Evolutionary conservation across 1,140 invertebrate genomes (phyloP).

Genomic region (Ganaspis sp.): DNA sequence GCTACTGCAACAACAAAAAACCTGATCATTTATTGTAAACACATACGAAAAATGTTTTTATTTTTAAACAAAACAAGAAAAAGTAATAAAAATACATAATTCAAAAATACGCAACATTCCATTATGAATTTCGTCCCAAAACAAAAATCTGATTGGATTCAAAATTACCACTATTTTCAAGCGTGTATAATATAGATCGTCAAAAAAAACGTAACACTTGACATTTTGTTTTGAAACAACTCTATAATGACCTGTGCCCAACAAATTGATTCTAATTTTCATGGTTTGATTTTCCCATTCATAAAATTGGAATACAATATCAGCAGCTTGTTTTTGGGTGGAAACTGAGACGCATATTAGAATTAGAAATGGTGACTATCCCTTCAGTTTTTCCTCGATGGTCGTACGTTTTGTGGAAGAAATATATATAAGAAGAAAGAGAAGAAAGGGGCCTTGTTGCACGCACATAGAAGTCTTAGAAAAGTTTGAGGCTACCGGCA

Average conservation of each 20-base stretch:
- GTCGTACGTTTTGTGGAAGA: background rate
- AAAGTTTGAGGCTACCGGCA: background rate
- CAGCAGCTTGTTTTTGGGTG: background rate
- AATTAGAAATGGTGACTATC: constrained; percentile 4
- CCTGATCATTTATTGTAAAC: no score
- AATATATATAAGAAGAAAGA: constrained; percentile 13
- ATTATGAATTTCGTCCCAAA: no score
- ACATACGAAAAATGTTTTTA: no score
- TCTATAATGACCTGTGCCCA: background rate
- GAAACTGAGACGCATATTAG: background rate
- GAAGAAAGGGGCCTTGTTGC: constrained; percentile 6
- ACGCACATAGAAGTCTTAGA: background rate
- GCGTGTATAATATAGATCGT: no score
- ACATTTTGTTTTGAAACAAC: constrained; percentile 6
- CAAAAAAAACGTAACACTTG: no score
- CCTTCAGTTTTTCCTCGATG: background rate
- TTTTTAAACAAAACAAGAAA: no score
- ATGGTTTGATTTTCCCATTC: background rate
- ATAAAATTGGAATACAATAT: constrained; percentile 2
- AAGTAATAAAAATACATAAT: no score
- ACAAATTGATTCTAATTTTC: constrained; percentile 11
- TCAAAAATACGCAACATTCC: no score
- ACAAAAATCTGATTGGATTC: no score
- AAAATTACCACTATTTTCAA: no score
- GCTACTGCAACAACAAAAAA: no score